Evolutionary conservation across 2,113 vertebrate genomes (phyloP).

Genomic region (Nestor notabilis): DNA sequence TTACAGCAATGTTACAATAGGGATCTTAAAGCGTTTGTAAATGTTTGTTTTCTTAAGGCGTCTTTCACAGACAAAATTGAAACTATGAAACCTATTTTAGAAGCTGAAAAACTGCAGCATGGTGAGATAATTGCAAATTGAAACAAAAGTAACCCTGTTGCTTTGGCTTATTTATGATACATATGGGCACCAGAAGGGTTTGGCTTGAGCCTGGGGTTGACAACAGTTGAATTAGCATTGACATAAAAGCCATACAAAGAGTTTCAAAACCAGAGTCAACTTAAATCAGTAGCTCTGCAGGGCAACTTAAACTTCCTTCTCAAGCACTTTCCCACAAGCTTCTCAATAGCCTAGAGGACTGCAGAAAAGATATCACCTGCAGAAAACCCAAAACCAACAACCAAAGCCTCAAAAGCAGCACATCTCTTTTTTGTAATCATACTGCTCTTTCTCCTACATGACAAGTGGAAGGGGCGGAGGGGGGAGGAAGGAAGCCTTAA

Average conservation of each 20-base stretch:
- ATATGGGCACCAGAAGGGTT: not conserved
- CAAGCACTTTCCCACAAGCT: not conserved
- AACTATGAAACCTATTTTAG: not conserved
- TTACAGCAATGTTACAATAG: not conserved
- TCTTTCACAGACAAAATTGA: not conserved
- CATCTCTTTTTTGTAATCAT: not conserved
- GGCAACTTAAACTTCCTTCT: not conserved
- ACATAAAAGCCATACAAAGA: not conserved
- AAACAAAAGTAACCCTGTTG: not conserved
- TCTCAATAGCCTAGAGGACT: not conserved
- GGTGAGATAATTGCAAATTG: not conserved
- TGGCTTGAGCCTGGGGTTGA: rapidly evolving
- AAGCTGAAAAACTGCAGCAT: not conserved
- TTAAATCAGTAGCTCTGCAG: not conserved
- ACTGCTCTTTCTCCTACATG: not conserved
- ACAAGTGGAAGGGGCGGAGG: not conserved
- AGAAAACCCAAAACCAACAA: not conserved
- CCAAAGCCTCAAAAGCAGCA: not conserved
- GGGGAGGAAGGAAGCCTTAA: rapidly evolving
- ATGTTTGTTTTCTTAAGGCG: not conserved
- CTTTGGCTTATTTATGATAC: not conserved
- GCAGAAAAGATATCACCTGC: not conserved
- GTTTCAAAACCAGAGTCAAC: not conserved
- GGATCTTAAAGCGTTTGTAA: not conserved
- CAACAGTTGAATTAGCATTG: not conserved